Evolutionary conservation across 2,888 invertebrate species (phyloP).

Genomic region (Drosophila mimica): DNA sequence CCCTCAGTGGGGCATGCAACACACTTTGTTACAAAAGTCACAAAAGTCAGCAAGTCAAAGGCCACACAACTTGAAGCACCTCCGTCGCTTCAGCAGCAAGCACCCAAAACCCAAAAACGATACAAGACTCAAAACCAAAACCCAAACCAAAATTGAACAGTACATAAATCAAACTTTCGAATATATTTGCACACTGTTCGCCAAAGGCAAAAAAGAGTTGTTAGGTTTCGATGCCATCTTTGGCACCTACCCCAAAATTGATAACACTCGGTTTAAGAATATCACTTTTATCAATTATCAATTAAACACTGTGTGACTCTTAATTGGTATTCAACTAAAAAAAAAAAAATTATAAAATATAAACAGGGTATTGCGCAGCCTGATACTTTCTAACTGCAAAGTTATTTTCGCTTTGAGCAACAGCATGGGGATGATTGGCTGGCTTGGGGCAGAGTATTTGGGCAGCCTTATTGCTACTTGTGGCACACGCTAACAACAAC

Average conservation of each 20-base stretch:
- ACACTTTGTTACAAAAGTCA: constrained; percentile 24
- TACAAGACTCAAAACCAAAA: constrained; percentile 6
- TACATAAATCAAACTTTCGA: constrained; percentile 56
- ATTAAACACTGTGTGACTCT: background rate
- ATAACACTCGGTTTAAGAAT: background rate
- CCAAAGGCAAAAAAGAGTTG: background rate
- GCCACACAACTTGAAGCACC: constrained; percentile 13
- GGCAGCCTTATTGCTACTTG: constrained; percentile 12
- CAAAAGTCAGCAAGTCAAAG: constrained; percentile 20
- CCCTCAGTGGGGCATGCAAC: constrained; percentile 18
- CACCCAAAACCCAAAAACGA: background rate
- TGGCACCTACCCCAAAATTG: background rate
- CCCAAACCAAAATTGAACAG: constrained; percentile 5
- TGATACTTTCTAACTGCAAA: background rate
- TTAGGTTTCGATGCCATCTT: background rate
- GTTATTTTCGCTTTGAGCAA: background rate
- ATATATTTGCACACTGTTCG: constrained; percentile 26
- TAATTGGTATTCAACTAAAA: background rate
- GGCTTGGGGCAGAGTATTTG: background rate
- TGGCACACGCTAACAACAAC: constrained; percentile 16
- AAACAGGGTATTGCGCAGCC: constrained; percentile 12
- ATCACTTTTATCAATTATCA: background rate
- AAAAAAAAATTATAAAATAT: background rate
- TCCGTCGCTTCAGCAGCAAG: background rate
- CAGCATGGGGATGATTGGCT: background rate